Conservation (phyloP, 2,113 vertebrate genomes). For the Oceanites oceanicus region DNA sequence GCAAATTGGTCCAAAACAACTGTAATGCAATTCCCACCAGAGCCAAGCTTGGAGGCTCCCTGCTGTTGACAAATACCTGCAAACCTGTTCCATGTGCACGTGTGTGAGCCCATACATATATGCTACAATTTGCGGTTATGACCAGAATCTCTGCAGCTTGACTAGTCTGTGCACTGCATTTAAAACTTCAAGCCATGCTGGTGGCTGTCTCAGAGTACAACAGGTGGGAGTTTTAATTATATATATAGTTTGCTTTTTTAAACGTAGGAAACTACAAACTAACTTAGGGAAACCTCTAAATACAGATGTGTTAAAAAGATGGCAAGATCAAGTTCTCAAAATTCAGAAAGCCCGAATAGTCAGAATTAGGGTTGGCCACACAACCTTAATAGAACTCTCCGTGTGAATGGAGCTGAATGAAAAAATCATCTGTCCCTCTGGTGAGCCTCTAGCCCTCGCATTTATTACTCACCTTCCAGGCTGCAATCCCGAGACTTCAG, state of each 20-base stretch:
- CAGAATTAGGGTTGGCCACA: not conserved
- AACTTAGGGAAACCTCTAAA: not conserved
- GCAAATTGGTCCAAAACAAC: not conserved
- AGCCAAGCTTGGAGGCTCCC: not conserved
- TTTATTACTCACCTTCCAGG: not conserved
- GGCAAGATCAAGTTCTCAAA: not conserved
- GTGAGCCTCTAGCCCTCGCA: not conserved
- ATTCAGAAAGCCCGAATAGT: not conserved
- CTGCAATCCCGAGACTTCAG: not conserved
- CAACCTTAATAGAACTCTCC: not conserved
- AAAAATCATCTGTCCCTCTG: not conserved
- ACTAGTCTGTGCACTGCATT: not conserved
- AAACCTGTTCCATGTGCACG: not conserved
- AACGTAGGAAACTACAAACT: not conserved
- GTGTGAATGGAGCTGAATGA: not conserved
- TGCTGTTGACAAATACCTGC: not conserved
- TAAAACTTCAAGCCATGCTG: not conserved
- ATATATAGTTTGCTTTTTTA: not conserved
- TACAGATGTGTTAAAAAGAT: not conserved
- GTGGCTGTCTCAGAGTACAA: not conserved
- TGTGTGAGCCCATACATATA: rapidly evolving
- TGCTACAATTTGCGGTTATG: not conserved
- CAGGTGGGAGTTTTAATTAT: not conserved
- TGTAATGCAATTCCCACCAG: not conserved
- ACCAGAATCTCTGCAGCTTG: not conserved